These are phyloP conservation scores for Drosophila pruinosa DNA, from an alignment of 1,140 invertebrate species.

Conservation along the genomic window DNA sequence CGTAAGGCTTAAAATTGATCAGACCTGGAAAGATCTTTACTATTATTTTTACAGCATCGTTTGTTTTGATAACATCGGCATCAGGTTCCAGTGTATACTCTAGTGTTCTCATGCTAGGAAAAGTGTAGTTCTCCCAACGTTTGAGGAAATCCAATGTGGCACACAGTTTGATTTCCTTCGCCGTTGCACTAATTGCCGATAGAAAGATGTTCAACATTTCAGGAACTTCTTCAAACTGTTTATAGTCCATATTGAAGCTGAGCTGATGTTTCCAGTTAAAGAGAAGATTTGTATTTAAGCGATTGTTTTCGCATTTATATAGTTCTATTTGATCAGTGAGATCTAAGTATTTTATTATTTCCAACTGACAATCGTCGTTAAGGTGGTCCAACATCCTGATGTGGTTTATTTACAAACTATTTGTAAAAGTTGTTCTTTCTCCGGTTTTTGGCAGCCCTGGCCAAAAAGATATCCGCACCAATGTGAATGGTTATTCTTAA, in stretches of 20 bases:
- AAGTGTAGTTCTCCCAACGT: neutral
- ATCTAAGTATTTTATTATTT: neutral
- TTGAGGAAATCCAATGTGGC: neutral
- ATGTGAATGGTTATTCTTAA: too few species aligned
- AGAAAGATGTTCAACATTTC: neutral
- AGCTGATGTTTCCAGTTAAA: conserved; percentile 1
- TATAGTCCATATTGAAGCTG: neutral
- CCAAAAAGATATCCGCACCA: too few species aligned
- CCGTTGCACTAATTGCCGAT: neutral
- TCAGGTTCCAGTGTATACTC: conserved; percentile 1
- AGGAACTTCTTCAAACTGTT: neutral
- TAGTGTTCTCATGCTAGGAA: neutral
- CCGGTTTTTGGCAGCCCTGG: too few species aligned
- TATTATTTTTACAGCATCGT: neutral
- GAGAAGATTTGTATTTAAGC: neutral
- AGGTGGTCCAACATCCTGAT: conserved; percentile 1
- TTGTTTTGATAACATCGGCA: neutral
- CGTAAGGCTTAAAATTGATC: neutral
- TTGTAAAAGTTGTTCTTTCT: too few species aligned
- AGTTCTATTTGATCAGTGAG: neutral
- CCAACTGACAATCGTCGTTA: conserved; percentile 20
- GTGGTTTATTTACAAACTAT: neutral
- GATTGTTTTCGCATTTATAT: neutral
- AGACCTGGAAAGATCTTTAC: conserved; percentile 2
- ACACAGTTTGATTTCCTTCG: neutral